Evolutionary conservation across 2,113 vertebrate species (phyloP).

Genomic region (Sminthopsis crassicaudata): DNA sequence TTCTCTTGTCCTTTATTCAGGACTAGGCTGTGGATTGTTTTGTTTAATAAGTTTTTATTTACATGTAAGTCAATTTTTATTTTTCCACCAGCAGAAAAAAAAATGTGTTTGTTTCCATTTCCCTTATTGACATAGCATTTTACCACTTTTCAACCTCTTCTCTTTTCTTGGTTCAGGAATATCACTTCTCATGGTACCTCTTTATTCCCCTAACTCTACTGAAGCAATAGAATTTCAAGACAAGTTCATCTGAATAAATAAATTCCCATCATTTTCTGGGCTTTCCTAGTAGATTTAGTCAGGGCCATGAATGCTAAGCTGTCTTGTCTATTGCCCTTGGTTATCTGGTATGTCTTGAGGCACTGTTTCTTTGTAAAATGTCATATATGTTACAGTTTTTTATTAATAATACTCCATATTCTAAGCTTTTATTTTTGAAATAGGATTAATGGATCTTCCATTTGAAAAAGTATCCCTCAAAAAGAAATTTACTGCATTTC

Average conservation of each 20-base stretch:
- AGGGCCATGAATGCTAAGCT: constrained; percentile 3
- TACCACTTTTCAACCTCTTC: neutral
- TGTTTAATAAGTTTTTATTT: neutral
- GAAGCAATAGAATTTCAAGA: constrained; percentile 53
- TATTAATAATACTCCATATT: constrained; percentile 57
- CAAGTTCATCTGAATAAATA: constrained; percentile 22
- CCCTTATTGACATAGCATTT: neutral
- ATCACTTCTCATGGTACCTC: constrained; percentile 24
- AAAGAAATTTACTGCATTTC: constrained; percentile 63
- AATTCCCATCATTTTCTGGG: constrained; percentile 14
- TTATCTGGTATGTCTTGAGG: neutral
- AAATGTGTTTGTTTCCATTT: neutral
- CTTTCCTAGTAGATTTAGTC: constrained; percentile 38
- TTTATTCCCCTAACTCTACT: neutral
- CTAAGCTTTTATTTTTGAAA: constrained; percentile 70
- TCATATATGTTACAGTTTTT: constrained; percentile 55
- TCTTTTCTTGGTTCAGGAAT: neutral
- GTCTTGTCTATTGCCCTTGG: constrained; percentile 22
- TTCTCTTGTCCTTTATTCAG: neutral
- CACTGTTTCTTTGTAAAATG: constrained; percentile 40
- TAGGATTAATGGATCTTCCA: constrained; percentile 57
- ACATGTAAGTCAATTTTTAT: neutral
- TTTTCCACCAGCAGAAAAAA: neutral
- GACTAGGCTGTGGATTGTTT: neutral
- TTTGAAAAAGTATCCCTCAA: constrained; percentile 68